These are phyloP conservation scores for Argopecten irradians DNA, from an alignment of 1,140 invertebrate genomes.

Conservation along the genomic window DNA sequence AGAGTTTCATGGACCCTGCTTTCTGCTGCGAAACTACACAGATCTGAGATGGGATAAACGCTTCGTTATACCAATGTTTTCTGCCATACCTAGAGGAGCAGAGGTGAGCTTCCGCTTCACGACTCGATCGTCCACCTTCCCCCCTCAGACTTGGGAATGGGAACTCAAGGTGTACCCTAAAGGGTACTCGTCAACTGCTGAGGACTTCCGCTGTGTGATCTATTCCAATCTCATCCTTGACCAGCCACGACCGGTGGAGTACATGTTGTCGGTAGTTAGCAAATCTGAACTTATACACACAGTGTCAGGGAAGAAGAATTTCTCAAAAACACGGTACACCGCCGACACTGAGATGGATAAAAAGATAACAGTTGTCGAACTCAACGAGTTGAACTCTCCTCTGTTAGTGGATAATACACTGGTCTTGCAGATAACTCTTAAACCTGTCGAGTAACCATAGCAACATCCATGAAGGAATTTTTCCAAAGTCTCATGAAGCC, in stretches of 20 bases:
- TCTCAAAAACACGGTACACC: slow-evolving; percentile 76
- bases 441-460: slow-evolving; percentile 65
- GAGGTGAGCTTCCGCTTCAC: slow-evolving; percentile 74
- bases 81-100: slow-evolving; percentile 62
- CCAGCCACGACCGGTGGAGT: slow-evolving; percentile 77
- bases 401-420: slow-evolving; percentile 67
- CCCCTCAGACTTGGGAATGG: slow-evolving; percentile 77
- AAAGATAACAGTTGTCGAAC: slow-evolving; percentile 68
- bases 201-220: slow-evolving; percentile 73
- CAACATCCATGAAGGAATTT: background rate
- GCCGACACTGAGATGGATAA: slow-evolving; percentile 74
- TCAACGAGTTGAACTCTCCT: slow-evolving; percentile 64
- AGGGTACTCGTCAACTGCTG: slow-evolving; percentile 66
- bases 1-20: slow-evolving; percentile 72
- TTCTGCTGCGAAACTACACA: slow-evolving; percentile 77
- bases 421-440: slow-evolving; percentile 68
- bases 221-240: slow-evolving; percentile 76
- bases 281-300: slow-evolving; percentile 74
- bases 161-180: slow-evolving; percentile 75
- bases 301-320: slow-evolving; percentile 76
- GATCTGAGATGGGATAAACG: slow-evolving; percentile 77
- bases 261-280: slow-evolving; percentile 75
- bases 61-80: slow-evolving; percentile 71
- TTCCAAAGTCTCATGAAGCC: background rate
- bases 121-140: slow-evolving; percentile 75